Evolutionary conservation across 2,113 vertebrate genomes (phyloP).

Genomic region (Amphiprion percula): DNA sequence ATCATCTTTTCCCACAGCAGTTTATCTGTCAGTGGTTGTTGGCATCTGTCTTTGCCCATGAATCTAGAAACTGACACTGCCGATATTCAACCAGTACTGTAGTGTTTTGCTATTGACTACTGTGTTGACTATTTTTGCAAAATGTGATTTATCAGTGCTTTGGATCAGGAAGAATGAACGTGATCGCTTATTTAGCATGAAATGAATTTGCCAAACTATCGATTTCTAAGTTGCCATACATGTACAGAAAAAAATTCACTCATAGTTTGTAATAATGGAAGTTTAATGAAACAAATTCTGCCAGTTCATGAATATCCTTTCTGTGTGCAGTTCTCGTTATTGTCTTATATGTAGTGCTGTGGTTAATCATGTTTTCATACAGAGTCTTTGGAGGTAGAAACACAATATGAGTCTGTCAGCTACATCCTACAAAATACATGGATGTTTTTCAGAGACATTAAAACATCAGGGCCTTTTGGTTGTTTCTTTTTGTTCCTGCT

Average conservation of each 20-base stretch:
- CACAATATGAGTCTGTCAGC: constrained; percentile 7
- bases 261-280: constrained; percentile 36
- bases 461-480: constrained; percentile 68
- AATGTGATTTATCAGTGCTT: neutral
- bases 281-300: constrained; percentile 62
- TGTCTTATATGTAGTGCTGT: neutral
- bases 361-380: constrained; percentile 17
- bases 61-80: neutral
- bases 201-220: neutral
- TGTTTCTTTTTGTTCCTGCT: constrained; percentile 79
- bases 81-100: neutral
- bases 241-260: neutral
- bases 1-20: neutral
- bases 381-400: neutral
- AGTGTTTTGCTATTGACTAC: neutral
- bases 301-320: constrained; percentile 30
- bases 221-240: neutral
- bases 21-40: no score
- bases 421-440: constrained; percentile 9
- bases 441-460: constrained; percentile 40
- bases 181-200: neutral
- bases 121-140: neutral
- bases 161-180: neutral
- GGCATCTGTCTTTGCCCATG: neutral
- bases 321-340: neutral